Base-by-base conservation (phyloP, 2,888 invertebrate species). In the Calameuta filiformis region DNA sequence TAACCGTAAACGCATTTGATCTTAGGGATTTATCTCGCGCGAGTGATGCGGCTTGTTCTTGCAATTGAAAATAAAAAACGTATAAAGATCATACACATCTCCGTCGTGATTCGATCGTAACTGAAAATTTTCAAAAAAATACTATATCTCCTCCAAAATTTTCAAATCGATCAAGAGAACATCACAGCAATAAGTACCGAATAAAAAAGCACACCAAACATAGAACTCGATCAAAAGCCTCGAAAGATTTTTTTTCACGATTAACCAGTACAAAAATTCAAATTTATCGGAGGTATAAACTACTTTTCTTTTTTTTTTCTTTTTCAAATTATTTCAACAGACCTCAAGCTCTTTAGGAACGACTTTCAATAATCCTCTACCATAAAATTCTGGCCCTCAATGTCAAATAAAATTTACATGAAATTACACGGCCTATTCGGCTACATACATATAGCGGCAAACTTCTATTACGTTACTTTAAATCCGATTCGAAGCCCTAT, bases 11-110 rank as follows among this genome's bases (percentile, higher is more conserved):
- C 23, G 23, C 56, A 9, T 56, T 23, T 56, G 23, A 56, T 56
- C 56, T 56, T 1, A 23, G 9, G 15, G 56, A 56, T 56, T 56
- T 9, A 56, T 56, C 56, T 56, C 9, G 23, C 56, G 23, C 23
- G 56, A 23, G 23, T 23, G 40, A 9, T 9, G 6, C 56, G 56
- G 23, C 23, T 15, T 15, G 12, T 11, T 15, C 37, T 31, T 4
- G 34, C 30, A 73, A 71, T 33, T n/a, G 35, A 73, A 69, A 74
- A 69, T 74, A 30, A 56, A 69, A 76, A 75, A 75, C 69, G 35
- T 73, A 23, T 35, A 68, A 68, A 30, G 15, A 73, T 69, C 33
- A 69, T 23, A 12, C 40, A 68, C 74, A 6, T 76, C 23, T 35
- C 23, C 6, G 6, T 56, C 56, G 23, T 9, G 56, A 23, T 23